A percentile compares a stretch with the other conserved stretches of the same genome.
Conservation (phyloP, 2,888 invertebrate genomes). For the Xylophagus ater region DNA sequence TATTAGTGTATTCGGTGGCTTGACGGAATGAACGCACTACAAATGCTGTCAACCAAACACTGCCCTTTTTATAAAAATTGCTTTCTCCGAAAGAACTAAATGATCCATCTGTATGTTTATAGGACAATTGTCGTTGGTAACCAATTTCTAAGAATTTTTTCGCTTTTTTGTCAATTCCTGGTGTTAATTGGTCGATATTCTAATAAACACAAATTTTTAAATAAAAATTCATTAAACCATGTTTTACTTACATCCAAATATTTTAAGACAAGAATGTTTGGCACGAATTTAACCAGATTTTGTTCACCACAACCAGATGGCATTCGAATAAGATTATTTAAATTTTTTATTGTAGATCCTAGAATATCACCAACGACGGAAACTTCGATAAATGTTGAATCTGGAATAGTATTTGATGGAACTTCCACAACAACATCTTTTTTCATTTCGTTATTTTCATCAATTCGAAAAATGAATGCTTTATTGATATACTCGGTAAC, state of each 20-base stretch:
- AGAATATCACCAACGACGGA: conserved; percentile 62
- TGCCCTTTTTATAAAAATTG: conserved; percentile 42
- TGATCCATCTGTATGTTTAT: conserved; percentile 61
- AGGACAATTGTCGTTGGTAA: conserved; percentile 67
- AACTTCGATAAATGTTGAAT: conserved; percentile 60
- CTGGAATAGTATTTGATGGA: conserved; percentile 59
- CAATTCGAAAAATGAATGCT: conserved; percentile 60
- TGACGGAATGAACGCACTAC: conserved; percentile 67
- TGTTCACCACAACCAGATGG: conserved; percentile 74
- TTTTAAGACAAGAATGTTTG: conserved; percentile 55
- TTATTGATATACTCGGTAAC: conserved; percentile 62
- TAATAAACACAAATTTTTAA: conserved; percentile 18
- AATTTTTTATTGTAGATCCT: conserved; percentile 64
- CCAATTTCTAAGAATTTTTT: conserved; percentile 45
- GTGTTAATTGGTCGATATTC: conserved; percentile 54
- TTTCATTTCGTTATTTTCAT: conserved; percentile 41
- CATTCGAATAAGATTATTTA: conserved; percentile 61
- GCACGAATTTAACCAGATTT: conserved; percentile 49
- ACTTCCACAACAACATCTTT: conserved; percentile 60
- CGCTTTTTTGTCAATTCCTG: conserved; percentile 50
- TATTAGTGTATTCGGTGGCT: conserved; percentile 55
- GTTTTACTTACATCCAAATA: conserved; percentile 46
- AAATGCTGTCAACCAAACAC: conserved; percentile 76
- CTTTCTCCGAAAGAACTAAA: conserved; percentile 69
- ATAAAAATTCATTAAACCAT: background rate